Evolutionary conservation across 2,888 invertebrate species (phyloP).

Genomic region (Laspeyria flexula): DNA sequence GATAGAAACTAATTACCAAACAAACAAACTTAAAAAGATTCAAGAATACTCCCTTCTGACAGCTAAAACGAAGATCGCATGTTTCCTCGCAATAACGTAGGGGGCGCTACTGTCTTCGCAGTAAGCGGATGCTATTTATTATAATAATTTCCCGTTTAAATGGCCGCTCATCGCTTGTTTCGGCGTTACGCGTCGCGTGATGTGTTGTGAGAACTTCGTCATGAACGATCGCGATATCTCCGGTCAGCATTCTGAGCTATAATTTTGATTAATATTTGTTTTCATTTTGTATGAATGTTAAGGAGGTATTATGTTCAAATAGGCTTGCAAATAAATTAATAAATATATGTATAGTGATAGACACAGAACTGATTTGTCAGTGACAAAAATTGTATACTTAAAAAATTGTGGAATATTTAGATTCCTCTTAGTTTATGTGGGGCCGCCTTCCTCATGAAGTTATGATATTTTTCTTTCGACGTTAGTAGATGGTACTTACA

Average conservation of each 20-base stretch:
- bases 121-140: conserved; percentile 72
- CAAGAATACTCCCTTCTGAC: conserved; percentile 37
- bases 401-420: too few species aligned
- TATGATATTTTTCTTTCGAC: too few species aligned
- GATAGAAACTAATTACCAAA: conserved; percentile 16
- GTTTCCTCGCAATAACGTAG: conserved; percentile 60
- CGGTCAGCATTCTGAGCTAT: conserved; percentile 25
- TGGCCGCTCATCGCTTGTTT: conserved; percentile 49
- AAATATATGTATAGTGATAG: too few species aligned
- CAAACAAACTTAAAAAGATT: background rate
- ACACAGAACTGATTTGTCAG: too few species aligned
- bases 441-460: too few species aligned
- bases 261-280: conserved; percentile 22
- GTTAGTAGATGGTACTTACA: too few species aligned
- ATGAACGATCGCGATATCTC: conserved; percentile 42
- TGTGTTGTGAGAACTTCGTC: conserved; percentile 41
- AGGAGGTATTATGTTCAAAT: background rate
- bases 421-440: too few species aligned
- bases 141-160: conserved; percentile 72
- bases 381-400: too few species aligned
- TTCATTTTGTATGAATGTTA: conserved; percentile 6
- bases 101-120: conserved; percentile 64
- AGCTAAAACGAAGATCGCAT: conserved; percentile 69
- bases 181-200: conserved; percentile 47
- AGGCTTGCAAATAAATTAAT: background rate